A percentile compares a stretch with the other conserved stretches of the same genome.
Conservation (phyloP, 2,113 vertebrate species). For the Aspidoscelis tigris region DNA sequence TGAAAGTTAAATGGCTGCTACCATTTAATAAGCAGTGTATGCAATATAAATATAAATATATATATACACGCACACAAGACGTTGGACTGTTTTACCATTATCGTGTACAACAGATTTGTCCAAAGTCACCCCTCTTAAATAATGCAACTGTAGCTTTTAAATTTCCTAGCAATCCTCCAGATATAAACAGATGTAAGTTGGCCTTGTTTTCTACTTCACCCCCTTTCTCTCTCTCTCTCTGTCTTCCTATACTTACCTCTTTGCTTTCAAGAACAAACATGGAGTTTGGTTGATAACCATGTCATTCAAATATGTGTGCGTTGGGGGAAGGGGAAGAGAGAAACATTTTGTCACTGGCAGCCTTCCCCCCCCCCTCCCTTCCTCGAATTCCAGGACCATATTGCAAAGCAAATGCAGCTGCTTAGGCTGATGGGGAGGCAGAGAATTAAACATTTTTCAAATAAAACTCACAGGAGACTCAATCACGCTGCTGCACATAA, state of each 20-base stretch:
- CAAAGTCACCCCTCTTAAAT: not conserved
- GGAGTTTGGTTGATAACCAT: conserved; percentile 14
- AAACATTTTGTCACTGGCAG: not conserved
- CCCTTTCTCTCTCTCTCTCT: no score
- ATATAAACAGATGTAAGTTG: no score
- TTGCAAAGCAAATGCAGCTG: conserved; percentile 33
- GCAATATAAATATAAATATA: no score
- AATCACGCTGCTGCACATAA: not conserved
- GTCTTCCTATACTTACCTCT: not conserved
- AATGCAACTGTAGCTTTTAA: not conserved
- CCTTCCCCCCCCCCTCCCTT: not conserved
- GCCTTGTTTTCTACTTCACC: no score
- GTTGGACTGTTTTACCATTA: fast-evolving
- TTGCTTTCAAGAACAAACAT: not conserved
- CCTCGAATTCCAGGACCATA: fast-evolving
- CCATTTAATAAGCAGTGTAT: no score
- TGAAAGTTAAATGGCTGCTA: not conserved
- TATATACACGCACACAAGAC: no score
- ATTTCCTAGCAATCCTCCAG: not conserved
- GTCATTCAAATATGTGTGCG: not conserved
- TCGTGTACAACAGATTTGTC: not conserved
- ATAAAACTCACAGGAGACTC: not conserved
- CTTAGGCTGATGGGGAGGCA: not conserved
- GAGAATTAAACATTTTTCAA: not conserved
- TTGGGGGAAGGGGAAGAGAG: conserved; percentile 10